A percentile compares a stretch with the other conserved stretches of the same genome.
Conservation (phyloP, 2,888 invertebrate genomes). For the Onthophagus sagittarius region DNA sequence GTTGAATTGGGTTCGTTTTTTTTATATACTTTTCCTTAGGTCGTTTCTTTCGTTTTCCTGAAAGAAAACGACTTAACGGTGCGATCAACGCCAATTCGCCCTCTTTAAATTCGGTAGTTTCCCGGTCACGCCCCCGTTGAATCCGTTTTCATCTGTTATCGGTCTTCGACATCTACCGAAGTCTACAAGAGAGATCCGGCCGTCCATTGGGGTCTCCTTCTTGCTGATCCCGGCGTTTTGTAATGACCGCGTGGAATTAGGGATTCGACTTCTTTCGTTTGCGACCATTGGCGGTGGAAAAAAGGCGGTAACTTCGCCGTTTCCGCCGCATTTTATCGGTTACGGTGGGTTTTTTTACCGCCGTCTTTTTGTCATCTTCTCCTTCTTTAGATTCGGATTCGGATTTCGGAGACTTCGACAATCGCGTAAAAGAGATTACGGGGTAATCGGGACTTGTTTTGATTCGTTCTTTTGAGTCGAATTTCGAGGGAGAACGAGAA, state of each 20-base stretch:
- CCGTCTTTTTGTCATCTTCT: neutral
- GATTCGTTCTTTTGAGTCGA: neutral
- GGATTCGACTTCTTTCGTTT: conserved; percentile 16
- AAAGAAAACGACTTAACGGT: conserved; percentile 1
- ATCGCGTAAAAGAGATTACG: neutral
- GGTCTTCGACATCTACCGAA: conserved; percentile 37
- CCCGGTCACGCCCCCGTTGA: conserved; percentile 39
- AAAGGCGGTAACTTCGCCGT: conserved; percentile 1
- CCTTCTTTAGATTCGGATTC: too few relatives aligned
- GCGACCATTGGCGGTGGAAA: conserved; percentile 3
- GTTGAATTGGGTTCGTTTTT: neutral
- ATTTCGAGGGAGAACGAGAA: too few relatives aligned
- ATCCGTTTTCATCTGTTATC: conserved; percentile 44
- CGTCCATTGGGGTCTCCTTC: conserved; percentile 32
- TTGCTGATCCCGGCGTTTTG: conserved; percentile 50
- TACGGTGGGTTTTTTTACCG: neutral
- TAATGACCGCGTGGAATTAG: conserved; percentile 44
- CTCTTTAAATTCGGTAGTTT: conserved; percentile 43
- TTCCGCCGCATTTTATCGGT: conserved; percentile 7
- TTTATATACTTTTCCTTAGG: neutral
- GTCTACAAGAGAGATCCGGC: conserved; percentile 43
- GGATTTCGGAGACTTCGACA: neutral
- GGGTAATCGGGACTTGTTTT: neutral
- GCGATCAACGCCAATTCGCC: conserved; percentile 30
- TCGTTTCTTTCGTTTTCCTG: neutral